Base-by-base conservation (phyloP, 2,888 invertebrate genomes). In the Chironomus riparius region DNA sequence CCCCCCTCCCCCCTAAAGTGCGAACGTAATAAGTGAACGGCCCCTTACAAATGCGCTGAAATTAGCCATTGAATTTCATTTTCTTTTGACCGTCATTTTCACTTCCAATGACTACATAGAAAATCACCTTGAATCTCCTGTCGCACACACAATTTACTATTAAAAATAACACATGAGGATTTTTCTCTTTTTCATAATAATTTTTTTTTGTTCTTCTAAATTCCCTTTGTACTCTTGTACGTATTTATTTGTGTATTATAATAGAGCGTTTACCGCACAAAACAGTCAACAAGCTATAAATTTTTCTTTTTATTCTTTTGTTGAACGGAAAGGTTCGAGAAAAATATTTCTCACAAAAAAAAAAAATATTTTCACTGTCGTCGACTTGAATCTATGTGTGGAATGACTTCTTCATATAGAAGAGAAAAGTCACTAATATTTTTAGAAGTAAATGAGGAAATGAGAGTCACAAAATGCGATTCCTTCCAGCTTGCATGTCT, bases 121-220 rank as follows among this genome's bases (percentile, higher is more conserved):
- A 65, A 62, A 15, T 65, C 65, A 65, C 65, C 65, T 65, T 65
- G 65, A 24, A 24, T 65, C 21, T 22, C 24, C 22, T 65, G 22
- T 65, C 65, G 65, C 65, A 65, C 65, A 65, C 65, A 65, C 65
- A 24, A 24, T 65, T 65, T 24, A 56, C 56, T 56, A 24, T 65
- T 65, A 56, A 56, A 56, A 56, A 56, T 56, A 22, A 65, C 65
- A 65, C 65, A 65, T 65, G 13, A 65, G 18, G 56, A 56, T 56
- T 65, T 22, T 13, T 56, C 56, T 56, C 56, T 56, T 56, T 18
- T 56, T 38, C 38, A 38, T 38, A 38, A 5, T n/a, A n/a, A n/a
- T n/a, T n/a, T 50, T 50, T 50, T 50, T 50, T 50, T 18, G 56
- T 56, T 56, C 15, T 6, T 15, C 18, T 56, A 56, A 15, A 15